Evolutionary conservation across 2,797 vertebrate genomes (phyloP), one percentile per base, ranked within the genome.

Genomic region (Takifugu ocellatus): DNA sequence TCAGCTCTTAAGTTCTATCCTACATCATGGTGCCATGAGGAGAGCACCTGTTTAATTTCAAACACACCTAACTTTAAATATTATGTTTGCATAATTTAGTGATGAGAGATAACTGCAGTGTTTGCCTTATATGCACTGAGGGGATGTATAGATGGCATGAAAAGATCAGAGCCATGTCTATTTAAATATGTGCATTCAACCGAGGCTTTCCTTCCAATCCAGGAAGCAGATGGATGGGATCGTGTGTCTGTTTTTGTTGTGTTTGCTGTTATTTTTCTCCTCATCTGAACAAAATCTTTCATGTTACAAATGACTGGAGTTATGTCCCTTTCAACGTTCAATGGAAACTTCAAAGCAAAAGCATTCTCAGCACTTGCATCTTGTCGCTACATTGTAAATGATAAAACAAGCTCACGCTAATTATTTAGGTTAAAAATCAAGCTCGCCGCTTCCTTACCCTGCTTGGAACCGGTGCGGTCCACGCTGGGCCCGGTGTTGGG

Each of bases 401-500:
- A 29, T 29, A 29, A 29, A 29, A 7, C 14, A 59, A 74, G 36
- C 3, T 39, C 12, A 39, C 10, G 3, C 12, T 39, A 21, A 29
- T 5, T 29, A 10, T 4, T 43, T 43, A 43, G 2, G 7, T 21
- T 6, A n/a, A 16, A 25, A 25, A 29, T 46, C 14, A 25, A 15
- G 6, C 17, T 33, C 10, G 10, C 0, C 14, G 2, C 36, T 9
- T 21, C 66, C 84, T 75, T 68, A 99, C 97, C 97, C 88, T 98
- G 96, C 77, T 97, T 99, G 56, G 97, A 98, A 12, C 95, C 96
- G 0, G 86, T 93, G 42, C 92, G 93, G 60, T 99, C 97, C 0
- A 91, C 92, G 0, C 93, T 95, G 12, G 97, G 97, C 50, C 97
- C 97, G 0, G 97, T 99, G 88, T 99, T 99, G 0, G 97, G 97